Percentiles rank a stretch among this genome's conserved stretches.
Evolutionary conservation across 2,113 vertebrate species (phyloP).

Genomic region (Tetrax tetrax): DNA sequence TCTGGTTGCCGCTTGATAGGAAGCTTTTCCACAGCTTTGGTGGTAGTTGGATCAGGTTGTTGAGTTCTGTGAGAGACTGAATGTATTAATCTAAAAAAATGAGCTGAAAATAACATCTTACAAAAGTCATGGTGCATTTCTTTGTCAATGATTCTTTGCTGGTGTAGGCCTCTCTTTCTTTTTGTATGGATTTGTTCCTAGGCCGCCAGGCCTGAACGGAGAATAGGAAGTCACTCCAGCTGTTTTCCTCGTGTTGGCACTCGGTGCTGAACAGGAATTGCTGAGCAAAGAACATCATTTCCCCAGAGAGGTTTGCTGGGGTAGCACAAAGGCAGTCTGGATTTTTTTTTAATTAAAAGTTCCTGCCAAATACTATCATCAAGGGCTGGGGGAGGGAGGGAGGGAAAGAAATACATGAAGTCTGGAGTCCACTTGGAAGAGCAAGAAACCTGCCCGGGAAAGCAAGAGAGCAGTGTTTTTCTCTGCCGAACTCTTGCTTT

Average conservation of each 20-base stretch:
- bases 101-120: not conserved
- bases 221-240: conserved; percentile 56
- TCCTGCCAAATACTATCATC: conserved; percentile 65
- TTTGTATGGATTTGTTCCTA: not conserved
- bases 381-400: not conserved
- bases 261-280: conserved; percentile 55
- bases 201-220: conserved; percentile 31
- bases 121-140: not conserved
- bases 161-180: not conserved
- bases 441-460: conserved; percentile 12
- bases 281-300: conserved; percentile 67
- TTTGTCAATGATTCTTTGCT: not conserved
- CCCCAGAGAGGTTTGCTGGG: conserved; percentile 56
- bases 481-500: not conserved
- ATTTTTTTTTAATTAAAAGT: conserved; percentile 48
- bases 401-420: not conserved
- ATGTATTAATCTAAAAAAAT: not conserved
- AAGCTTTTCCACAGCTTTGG: not conserved
- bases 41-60: not conserved
- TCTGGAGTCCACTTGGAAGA: conserved; percentile 37
- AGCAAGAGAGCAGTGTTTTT: not conserved
- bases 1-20: not conserved
- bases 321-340: conserved; percentile 57
- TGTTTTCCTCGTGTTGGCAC: conserved; percentile 62
- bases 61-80: not conserved